Evolutionary conservation across 2,797 vertebrate species (phyloP).

Genomic region (Xenopus petersii): DNA sequence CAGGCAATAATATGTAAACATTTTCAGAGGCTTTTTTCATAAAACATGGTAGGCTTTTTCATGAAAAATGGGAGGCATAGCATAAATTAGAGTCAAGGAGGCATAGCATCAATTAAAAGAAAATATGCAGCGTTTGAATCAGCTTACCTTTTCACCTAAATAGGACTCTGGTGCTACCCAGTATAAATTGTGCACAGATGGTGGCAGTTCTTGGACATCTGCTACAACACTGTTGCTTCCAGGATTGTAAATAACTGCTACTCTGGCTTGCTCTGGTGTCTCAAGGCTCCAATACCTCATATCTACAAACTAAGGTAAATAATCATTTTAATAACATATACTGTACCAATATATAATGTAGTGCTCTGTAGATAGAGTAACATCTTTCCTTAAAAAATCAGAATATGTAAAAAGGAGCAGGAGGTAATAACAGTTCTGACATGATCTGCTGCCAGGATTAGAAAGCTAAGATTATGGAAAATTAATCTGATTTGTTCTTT

Average conservation of each 20-base stretch:
- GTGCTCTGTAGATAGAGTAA: too few relatives aligned
- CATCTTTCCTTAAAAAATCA: too few relatives aligned
- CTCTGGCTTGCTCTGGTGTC: constrained; percentile 61
- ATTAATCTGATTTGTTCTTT: too few relatives aligned
- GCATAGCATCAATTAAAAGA: neutral
- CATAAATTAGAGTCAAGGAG: neutral
- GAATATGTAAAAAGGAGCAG: too few relatives aligned
- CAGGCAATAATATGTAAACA: too few relatives aligned
- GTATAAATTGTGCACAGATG: constrained; percentile 68
- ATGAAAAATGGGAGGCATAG: neutral
- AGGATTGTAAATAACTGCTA: constrained; percentile 79
- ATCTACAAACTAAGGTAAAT: constrained; percentile 71
- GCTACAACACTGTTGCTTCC: constrained; percentile 84
- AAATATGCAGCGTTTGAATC: neutral
- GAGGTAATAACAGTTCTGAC: too few relatives aligned
- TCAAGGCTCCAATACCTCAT: constrained; percentile 84
- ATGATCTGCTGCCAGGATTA: too few relatives aligned
- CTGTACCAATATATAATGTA: too few relatives aligned
- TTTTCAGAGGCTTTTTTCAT: too few relatives aligned
- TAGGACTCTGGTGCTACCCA: constrained; percentile 86
- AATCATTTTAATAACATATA: too few relatives aligned
- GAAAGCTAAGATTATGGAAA: too few relatives aligned
- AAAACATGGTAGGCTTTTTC: too few relatives aligned
- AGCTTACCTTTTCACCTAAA: constrained; percentile 82
- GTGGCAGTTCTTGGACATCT: constrained; percentile 85